Evolutionary conservation across 2,888 invertebrate species (phyloP).

Genomic region (Deilephila porcellus): DNA sequence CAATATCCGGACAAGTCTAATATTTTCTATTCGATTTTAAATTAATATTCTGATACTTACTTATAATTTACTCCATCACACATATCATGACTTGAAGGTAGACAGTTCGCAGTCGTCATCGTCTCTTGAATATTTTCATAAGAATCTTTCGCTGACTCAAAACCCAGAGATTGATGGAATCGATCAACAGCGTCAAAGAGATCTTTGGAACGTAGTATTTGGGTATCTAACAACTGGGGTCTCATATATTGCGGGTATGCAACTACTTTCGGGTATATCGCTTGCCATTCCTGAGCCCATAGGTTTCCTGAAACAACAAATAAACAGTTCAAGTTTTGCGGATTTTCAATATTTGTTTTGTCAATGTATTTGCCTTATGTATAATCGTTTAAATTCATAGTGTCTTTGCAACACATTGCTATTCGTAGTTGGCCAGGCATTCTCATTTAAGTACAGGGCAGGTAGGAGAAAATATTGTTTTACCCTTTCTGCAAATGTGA

Average conservation of each 20-base stretch:
- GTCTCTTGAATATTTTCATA: conserved; percentile 87
- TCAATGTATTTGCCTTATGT: not conserved
- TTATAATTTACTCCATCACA: conserved; percentile 87
- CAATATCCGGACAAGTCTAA: too few relatives aligned
- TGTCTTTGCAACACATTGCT: too few relatives aligned
- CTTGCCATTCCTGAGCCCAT: conserved; percentile 88
- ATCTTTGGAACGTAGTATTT: conserved; percentile 69
- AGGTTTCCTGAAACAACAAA: conserved; percentile 82
- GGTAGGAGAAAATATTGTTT: too few relatives aligned
- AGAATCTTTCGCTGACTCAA: conserved; percentile 84
- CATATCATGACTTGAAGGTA: conserved; percentile 89
- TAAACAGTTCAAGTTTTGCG: not conserved
- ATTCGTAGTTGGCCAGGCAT: too few relatives aligned
- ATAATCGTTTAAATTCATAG: not conserved
- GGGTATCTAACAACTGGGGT: conserved; percentile 74
- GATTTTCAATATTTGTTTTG: too few relatives aligned
- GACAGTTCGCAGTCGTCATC: conserved; percentile 84
- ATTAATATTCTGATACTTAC: conserved; percentile 57
- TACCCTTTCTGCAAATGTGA: too few relatives aligned
- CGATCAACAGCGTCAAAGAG: conserved; percentile 86
- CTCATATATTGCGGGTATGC: conserved; percentile 81
- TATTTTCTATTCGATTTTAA: too few relatives aligned
- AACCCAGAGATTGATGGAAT: conserved; percentile 86
- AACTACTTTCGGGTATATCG: conserved; percentile 77
- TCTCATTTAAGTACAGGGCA: too few relatives aligned